Evolutionary conservation across 2,113 vertebrate species (phyloP).

Genomic region (Pyrgilauda ruficollis): DNA sequence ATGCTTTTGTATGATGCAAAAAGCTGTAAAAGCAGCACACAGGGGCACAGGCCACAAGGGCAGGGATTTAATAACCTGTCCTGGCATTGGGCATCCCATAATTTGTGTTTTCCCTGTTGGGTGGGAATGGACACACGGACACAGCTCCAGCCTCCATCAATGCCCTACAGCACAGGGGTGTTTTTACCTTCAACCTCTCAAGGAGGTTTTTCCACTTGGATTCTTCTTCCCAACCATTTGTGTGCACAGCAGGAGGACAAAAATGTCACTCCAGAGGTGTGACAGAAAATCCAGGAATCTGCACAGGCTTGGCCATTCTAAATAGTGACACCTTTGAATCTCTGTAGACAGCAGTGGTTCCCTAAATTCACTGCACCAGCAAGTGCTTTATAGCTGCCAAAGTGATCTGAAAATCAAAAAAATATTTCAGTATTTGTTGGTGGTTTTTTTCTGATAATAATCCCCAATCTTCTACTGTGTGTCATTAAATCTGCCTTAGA

Average conservation of each 20-base stretch:
- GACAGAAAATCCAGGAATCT: background rate
- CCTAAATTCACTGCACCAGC: background rate
- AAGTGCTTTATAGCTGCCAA: background rate
- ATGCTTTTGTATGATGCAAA: background rate
- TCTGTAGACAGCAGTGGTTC: background rate
- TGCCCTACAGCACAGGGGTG: background rate
- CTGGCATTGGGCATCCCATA: background rate
- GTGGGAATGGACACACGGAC: background rate
- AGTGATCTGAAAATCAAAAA: background rate
- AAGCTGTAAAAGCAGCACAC: background rate
- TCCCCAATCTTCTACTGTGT: background rate
- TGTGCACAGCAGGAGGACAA: background rate
- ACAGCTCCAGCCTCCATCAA: too few relatives aligned
- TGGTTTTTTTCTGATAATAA: background rate
- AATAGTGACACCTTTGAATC: background rate
- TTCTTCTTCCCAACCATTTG: background rate
- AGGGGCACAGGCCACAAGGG: background rate
- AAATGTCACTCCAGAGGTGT: background rate
- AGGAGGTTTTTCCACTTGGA: background rate
- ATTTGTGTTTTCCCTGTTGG: background rate
- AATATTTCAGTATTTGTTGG: background rate
- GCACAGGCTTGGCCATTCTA: background rate
- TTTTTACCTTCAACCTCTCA: background rate
- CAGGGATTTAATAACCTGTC: background rate
- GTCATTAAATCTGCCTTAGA: background rate